phyloP scores from a whole-genome alignment of 2,113 vertebrate genomes.

The Takifugu bimaculatus region DNA sequence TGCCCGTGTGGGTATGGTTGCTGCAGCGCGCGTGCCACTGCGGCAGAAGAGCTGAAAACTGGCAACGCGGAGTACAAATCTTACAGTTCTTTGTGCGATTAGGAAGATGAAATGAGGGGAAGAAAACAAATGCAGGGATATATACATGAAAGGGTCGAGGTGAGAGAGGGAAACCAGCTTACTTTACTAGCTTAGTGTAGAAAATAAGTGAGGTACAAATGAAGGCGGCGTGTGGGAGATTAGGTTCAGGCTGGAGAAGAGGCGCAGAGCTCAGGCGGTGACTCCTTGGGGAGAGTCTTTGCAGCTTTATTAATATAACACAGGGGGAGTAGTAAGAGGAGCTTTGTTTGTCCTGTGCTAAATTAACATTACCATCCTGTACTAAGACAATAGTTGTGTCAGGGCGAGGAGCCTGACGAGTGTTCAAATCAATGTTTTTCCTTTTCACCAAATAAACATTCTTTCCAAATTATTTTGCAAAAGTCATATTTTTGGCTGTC shows the following conservation, averaged over 20 bases:
- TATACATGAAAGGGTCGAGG: not conserved
- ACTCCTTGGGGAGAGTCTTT: slow-evolving; percentile 58
- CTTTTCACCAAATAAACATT: slow-evolving; percentile 44
- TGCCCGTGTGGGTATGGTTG: slow-evolving; percentile 4
- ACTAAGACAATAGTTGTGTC: slow-evolving; percentile 47
- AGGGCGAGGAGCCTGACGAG: slow-evolving; percentile 49
- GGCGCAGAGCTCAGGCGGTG: slow-evolving; percentile 23
- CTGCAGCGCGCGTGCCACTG: not conserved
- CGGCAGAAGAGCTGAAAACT: not conserved
- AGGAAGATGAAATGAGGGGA: not conserved
- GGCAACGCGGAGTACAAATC: not conserved
- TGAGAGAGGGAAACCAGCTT: not conserved
- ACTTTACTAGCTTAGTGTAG: not conserved
- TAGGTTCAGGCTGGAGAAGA: slow-evolving; percentile 6
- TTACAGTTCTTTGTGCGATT: not conserved
- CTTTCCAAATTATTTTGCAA: slow-evolving; percentile 30
- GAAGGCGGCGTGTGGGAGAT: slow-evolving; percentile 48
- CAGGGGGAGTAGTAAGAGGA: slow-evolving; percentile 53
- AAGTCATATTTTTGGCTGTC: slow-evolving; percentile 1
- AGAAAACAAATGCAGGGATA: not conserved
- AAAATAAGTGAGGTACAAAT: slow-evolving; percentile 36
- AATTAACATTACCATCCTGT: slow-evolving; percentile 53
- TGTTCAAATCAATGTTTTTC: slow-evolving; percentile 54
- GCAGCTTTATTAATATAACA: slow-evolving; percentile 64
- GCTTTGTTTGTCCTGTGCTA: slow-evolving; percentile 65